phyloP scores from a whole-genome alignment of 1,140 invertebrate genomes.

The Drosophila ananassae region DNA sequence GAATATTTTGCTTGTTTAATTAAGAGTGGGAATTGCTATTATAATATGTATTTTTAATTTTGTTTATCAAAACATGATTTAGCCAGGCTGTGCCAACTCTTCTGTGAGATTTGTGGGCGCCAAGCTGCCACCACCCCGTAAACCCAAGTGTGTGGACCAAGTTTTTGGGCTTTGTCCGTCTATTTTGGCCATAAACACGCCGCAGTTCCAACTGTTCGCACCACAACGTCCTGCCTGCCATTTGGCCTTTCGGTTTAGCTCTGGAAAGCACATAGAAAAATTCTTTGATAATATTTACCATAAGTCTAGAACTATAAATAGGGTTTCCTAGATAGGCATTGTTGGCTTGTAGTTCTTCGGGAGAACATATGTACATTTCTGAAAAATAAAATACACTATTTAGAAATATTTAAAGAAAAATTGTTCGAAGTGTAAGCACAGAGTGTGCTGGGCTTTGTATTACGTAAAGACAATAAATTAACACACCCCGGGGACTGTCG shows the following conservation, averaged over 20 bases:
- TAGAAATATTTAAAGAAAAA: background rate
- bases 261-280: slow-evolving; percentile 4
- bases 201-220: slow-evolving; percentile 32
- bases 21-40: slow-evolving; percentile 35
- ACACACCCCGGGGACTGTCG: slow-evolving; percentile 32
- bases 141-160: slow-evolving; percentile 1
- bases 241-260: background rate
- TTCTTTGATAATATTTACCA: background rate
- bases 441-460: slow-evolving; percentile 19
- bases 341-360: no score
- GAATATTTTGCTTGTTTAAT: slow-evolving; percentile 45
- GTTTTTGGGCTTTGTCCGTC: slow-evolving; percentile 11
- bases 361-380: no score
- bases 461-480: slow-evolving; percentile 50
- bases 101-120: slow-evolving; percentile 19
- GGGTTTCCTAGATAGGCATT: background rate
- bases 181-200: slow-evolving; percentile 32
- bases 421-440: slow-evolving; percentile 10
- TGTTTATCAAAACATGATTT: slow-evolving; percentile 36
- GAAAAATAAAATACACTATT: no score
- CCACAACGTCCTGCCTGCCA: slow-evolving; percentile 17
- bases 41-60: slow-evolving; percentile 40
- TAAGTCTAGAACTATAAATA: background rate
- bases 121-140: slow-evolving; percentile 17
- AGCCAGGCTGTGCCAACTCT: background rate